phyloP scores from a whole-genome alignment of 2,888 invertebrate genomes.

The Drosophila trichaetosa region DNA sequence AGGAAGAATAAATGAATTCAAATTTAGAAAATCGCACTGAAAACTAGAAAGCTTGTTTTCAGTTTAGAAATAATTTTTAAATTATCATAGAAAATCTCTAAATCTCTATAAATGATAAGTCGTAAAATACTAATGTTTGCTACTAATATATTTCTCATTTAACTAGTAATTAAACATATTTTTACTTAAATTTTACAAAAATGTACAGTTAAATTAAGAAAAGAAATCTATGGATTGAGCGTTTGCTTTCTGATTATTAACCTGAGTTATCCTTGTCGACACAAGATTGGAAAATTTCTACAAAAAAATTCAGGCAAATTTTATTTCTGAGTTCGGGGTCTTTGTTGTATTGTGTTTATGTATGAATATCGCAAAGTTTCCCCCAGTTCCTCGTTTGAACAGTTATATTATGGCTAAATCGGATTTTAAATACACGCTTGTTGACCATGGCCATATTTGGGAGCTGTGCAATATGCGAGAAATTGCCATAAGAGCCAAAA shows the following conservation, averaged over 20 bases:
- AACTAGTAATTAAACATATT: not conserved
- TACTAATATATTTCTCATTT: too few species aligned
- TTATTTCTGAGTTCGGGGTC: not conserved
- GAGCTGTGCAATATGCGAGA: conserved; percentile 17
- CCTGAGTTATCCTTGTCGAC: not conserved
- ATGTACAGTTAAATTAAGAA: not conserved
- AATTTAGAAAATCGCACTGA: too few species aligned
- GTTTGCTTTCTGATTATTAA: not conserved
- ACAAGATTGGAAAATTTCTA: not conserved
- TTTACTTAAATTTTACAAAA: not conserved
- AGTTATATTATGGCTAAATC: conserved; percentile 4
- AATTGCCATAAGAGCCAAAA: conserved; percentile 59
- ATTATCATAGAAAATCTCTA: too few species aligned
- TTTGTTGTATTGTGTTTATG: not conserved
- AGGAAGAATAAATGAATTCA: too few species aligned
- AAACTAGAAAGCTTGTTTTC: too few species aligned
- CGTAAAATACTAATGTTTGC: not conserved
- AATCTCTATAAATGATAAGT: too few species aligned
- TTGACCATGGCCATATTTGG: conserved; percentile 17
- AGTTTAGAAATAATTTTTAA: too few species aligned
- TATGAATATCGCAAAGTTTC: not conserved
- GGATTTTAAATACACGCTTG: conserved; percentile 1
- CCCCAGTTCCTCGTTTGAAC: not conserved
- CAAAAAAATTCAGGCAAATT: not conserved
- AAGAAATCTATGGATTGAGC: not conserved